phyloP scores from a whole-genome alignment of 2,888 invertebrate genomes.

The Parnassius glacialis region DNA sequence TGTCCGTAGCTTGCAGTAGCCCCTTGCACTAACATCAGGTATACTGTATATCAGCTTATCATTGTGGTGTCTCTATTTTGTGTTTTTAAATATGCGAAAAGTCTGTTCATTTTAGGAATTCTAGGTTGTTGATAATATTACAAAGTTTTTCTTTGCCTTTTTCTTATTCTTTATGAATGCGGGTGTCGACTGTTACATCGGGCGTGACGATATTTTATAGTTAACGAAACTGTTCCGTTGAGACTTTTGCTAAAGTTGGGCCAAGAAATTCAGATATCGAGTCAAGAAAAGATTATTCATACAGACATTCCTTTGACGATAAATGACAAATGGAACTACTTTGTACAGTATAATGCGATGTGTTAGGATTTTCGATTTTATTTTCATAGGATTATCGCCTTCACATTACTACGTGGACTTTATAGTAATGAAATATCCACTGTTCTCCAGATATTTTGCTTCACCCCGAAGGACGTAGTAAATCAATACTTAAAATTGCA shows the following conservation, averaged over 20 bases:
- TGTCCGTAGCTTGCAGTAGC: too few species aligned
- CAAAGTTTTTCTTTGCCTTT: conserved; percentile 10
- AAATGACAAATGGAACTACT: conserved; percentile 6
- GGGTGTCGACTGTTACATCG: conserved; percentile 2
- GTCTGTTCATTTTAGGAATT: not conserved
- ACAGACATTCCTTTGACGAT: conserved; percentile 1
- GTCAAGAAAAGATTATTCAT: not conserved
- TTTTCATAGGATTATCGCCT: too few species aligned
- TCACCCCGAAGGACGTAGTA: too few species aligned
- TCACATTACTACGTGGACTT: too few species aligned
- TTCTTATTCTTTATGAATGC: not conserved
- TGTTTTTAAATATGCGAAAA: too few species aligned
- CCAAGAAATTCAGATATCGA: conserved; percentile 8
- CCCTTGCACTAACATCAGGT: too few species aligned
- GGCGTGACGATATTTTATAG: conserved; percentile 19
- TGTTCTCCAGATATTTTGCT: too few species aligned
- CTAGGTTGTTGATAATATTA: not conserved
- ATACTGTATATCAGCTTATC: too few species aligned
- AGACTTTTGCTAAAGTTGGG: conserved; percentile 7
- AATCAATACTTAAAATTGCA: too few species aligned
- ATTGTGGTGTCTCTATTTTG: too few species aligned
- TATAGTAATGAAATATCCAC: too few species aligned
- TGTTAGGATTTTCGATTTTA: too few species aligned
- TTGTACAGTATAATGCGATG: not conserved
- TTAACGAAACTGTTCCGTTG: conserved; percentile 16